Evolutionary conservation across 1,140 invertebrate genomes (phyloP).

Genomic region (Campoletis sonorensis): DNA sequence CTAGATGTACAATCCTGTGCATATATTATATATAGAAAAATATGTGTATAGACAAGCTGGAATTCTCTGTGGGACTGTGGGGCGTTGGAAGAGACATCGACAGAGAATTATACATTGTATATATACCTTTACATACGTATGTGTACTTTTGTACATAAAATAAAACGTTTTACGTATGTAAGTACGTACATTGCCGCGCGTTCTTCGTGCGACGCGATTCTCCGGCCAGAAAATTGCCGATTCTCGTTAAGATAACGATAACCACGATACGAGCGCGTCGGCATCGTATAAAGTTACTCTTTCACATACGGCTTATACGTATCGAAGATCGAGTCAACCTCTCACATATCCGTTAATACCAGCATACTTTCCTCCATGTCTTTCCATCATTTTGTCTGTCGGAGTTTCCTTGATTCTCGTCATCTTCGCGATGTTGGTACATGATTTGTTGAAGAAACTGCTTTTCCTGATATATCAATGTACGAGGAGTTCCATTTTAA

Average conservation of each 20-base stretch:
- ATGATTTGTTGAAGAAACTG: neutral
- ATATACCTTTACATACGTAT: neutral
- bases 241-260: conserved; percentile 58
- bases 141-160: neutral
- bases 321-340: neutral
- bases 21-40: neutral
- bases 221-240: conserved; percentile 61
- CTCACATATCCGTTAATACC: neutral
- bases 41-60: neutral
- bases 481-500: neutral
- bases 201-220: conserved; percentile 19
- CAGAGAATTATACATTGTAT: conserved; percentile 1
- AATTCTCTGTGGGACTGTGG: neutral
- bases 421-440: neutral
- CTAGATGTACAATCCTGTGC: neutral
- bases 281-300: conserved; percentile 54
- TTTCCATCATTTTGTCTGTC: conserved; percentile 10
- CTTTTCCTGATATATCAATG: neutral
- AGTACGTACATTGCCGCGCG: conserved; percentile 49
- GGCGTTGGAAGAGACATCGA: conserved; percentile 15
- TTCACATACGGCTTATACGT: conserved; percentile 1
- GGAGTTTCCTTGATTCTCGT: neutral
- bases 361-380: neutral
- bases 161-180: conserved; percentile 18
- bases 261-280: conserved; percentile 41